Base-by-base conservation (phyloP, 1,140 invertebrate species). In the Zaprionus camerounensis region DNA sequence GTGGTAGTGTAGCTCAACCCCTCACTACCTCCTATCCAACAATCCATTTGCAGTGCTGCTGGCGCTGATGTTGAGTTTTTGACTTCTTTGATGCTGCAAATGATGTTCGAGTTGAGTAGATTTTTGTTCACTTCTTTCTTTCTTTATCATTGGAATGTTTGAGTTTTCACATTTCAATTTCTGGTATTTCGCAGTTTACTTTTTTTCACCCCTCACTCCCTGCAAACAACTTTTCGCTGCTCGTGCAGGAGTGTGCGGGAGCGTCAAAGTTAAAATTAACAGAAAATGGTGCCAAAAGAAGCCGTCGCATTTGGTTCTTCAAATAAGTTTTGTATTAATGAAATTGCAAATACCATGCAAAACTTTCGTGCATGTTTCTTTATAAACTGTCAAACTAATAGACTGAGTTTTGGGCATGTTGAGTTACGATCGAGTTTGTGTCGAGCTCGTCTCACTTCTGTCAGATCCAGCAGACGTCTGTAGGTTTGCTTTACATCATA, bases 131-230 rank as follows among this genome's bases (percentile, higher is more conserved):
- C 70, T 63, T 65, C 64, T 46, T 63, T 46, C 41, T 17, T 68
- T 49, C 66, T 76, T 73, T 81, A 74, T 73, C 73, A 82, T 76
- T 81, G 81, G 68, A 86, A 90, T 90, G 79, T 91, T 90, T 91
- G 85, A 90, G 81, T 91, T 90, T 90, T 80, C 86, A 85, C 85
- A 90, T 91, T 91, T 91, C 86, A 91, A 91, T 91, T 91, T 86
- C 80, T 86, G 81, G 82, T 80, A 85, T 82, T 76, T 76, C 44
- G 28, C 20, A 70, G 49, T 68, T 46, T n/a, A 51, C 11, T 58
- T 38, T 58, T 55, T 71, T 51, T 9, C n/a, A 5, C 7, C 7
- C n/a, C 26, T 74, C 64, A 49, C 41, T 9, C 31, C 31, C 31
- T 11, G 36, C 66, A 62, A 82, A 55, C 76, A 91, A 91, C 76